These are phyloP conservation scores for Chaetoderma sp. DNA, from an alignment of 2,888 invertebrate species.

Conservation along the genomic window DNA sequence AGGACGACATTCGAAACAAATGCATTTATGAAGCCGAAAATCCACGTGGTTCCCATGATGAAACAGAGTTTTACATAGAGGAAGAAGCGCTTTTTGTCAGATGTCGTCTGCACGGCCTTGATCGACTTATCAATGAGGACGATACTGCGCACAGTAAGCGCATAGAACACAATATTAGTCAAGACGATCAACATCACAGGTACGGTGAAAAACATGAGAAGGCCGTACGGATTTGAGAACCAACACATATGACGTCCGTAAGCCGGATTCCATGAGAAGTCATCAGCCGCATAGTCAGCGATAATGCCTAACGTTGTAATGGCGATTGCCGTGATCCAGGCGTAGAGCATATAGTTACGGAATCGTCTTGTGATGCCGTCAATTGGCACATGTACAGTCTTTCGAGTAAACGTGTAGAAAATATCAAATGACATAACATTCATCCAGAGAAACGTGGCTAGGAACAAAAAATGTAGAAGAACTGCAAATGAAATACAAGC, in stretches of 20 bases:
- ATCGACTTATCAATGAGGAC: not conserved
- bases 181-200: constrained; percentile 72
- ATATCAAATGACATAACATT: constrained; percentile 74
- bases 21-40: constrained; percentile 69
- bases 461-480: constrained; percentile 71
- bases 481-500: constrained; percentile 64
- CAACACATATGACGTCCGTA: constrained; percentile 72
- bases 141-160: constrained; percentile 68
- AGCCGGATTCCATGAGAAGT: constrained; percentile 64
- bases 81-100: constrained; percentile 25
- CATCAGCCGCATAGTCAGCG: constrained; percentile 70
- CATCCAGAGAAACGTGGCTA: constrained; percentile 74
- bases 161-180: constrained; percentile 71
- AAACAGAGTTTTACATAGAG: constrained; percentile 60
- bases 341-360: constrained; percentile 62
- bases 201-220: constrained; percentile 73
- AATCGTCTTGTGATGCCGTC: constrained; percentile 38
- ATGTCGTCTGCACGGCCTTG: not conserved
- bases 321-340: constrained; percentile 66
- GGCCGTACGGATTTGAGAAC: constrained; percentile 73
- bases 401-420: constrained; percentile 70
- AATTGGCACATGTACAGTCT: not conserved
- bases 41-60: constrained; percentile 71
- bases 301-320: constrained; percentile 62
- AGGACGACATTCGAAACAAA: constrained; percentile 57